Evolutionary conservation across 1,140 invertebrate genomes (phyloP), one percentile per base, ranked within the genome.

Genomic region (Ceratina japonica): DNA sequence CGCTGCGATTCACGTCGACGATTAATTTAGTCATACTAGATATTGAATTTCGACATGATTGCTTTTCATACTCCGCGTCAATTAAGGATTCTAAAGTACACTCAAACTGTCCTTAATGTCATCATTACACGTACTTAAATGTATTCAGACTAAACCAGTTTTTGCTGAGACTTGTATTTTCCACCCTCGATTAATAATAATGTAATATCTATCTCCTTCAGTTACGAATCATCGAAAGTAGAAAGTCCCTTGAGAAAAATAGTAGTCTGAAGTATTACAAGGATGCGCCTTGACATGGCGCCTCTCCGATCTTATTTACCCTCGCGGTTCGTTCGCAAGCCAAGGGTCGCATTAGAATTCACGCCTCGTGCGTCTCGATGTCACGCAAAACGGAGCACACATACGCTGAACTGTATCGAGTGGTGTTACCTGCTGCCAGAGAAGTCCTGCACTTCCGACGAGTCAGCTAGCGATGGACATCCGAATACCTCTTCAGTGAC

Each of bases 401-500:
- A 62, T 12, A 31, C 20, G 12, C 8, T 8, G 18, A 10, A 7
- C 22, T 13, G 51, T 56, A 65, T 77, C 49, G 69, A 64, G 31
- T 37, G 75, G 75, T 72, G 49, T 59, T 64, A 8, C 20, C 1
- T 4, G 15, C 3, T 12, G 8, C n/a, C 24, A 49, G 22, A 64
- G 72, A 68, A 51, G 68, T 59, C 75, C 75, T 78, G 75, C 16
- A 44, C 68, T 78, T 78, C 27, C 37, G 75, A 71, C 75, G 52
- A 24, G 58, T 51, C 18, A 37, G 49, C 52, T 56, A 20, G 37
- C 75, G 56, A 58, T 37, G 37, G 59, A 44, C 37, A 44, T 44
- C 10, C 37, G 37, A 44, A 44, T 10, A 44, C 37, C 37, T 3
- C 37, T 0, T 44, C 5, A 44, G 37, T 44, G 37, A 44, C 37